Evolutionary conservation across 1,140 invertebrate genomes (phyloP), one percentile per base, ranked within the genome.

Genomic region (Sinella curviseta): DNA sequence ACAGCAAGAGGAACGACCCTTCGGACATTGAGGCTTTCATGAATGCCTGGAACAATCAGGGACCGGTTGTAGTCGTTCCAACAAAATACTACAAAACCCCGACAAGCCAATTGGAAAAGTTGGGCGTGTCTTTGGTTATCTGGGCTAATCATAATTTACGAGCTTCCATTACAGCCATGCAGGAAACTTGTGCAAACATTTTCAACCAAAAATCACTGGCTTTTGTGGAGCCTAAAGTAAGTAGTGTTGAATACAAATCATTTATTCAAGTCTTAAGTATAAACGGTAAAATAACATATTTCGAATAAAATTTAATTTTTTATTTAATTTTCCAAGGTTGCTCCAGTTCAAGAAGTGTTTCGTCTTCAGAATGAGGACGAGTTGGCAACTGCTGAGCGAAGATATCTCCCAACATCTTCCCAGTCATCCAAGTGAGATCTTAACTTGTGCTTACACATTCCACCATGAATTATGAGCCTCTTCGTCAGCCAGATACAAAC

Each of bases 291-390:
- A n/a, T n/a, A n/a, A n/a, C n/a, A n/a, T n/a, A n/a, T n/a, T n/a
- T n/a, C n/a, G n/a, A n/a, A n/a, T n/a, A n/a, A n/a, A n/a, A n/a
- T n/a, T n/a, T n/a, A n/a, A n/a, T n/a, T n/a, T n/a, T n/a, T 17
- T 60, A 4, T n/a, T 60, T 17, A 26, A 60, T 60, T 60, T 60
- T 60, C 8, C 8, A 80, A 88, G 88, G 85, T 88, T 84, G 86
- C 84, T 31, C 78, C 85, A 33, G 87, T 89, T 0, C 87, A 88
- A 77, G 88, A 89, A 82, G 81, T 89, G 0, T 89, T 89, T 84
- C 84, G 87, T 39, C 84, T 89, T 55, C 87, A 88, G 79, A 77
- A 85, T 57, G 88, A 89, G 74, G 81, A 86, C 39, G 88, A 89
- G 82, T 82, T 89, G 39, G 85, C 85, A 4, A 74, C 84, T 76